These are phyloP conservation scores for Sitta carolinensis DNA, from an alignment of 2,797 vertebrate genomes.

Conservation along the genomic window DNA sequence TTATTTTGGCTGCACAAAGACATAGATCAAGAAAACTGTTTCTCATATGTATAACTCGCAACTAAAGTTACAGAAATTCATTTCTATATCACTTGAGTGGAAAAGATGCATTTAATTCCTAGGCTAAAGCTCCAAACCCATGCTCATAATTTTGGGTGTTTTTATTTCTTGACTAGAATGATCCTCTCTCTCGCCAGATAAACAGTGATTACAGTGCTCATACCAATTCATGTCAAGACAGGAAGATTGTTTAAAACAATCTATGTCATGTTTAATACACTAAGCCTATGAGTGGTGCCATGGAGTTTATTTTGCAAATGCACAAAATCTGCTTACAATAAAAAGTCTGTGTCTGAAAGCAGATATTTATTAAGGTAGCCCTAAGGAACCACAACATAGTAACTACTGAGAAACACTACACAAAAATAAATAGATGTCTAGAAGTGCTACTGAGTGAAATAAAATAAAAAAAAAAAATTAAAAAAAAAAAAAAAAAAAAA, in stretches of 20 bases:
- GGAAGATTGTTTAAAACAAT: conserved; percentile 2
- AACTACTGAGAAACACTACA: background rate
- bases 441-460: background rate
- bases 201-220: background rate
- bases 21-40: background rate
- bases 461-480: too few relatives aligned
- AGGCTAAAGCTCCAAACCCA: background rate
- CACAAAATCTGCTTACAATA: background rate
- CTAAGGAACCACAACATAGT: background rate
- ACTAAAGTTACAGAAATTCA: background rate
- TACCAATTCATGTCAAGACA: conserved; percentile 26
- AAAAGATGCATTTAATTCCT: background rate
- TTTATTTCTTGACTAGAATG: background rate
- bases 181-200: background rate
- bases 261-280: background rate
- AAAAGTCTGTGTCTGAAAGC: background rate
- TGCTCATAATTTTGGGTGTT: background rate
- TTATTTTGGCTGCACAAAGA: background rate
- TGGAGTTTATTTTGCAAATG: conserved; percentile 35
- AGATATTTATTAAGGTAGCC: background rate
- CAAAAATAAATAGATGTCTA: background rate
- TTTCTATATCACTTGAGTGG: background rate
- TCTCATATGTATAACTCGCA: background rate
- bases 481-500: too few relatives aligned
- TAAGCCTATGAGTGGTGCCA: conserved; percentile 4